Percentiles rank a stretch among this genome's conserved stretches.
phyloP scores from a whole-genome alignment of 2,888 invertebrate species.

The Bruchidius siliquastri region DNA sequence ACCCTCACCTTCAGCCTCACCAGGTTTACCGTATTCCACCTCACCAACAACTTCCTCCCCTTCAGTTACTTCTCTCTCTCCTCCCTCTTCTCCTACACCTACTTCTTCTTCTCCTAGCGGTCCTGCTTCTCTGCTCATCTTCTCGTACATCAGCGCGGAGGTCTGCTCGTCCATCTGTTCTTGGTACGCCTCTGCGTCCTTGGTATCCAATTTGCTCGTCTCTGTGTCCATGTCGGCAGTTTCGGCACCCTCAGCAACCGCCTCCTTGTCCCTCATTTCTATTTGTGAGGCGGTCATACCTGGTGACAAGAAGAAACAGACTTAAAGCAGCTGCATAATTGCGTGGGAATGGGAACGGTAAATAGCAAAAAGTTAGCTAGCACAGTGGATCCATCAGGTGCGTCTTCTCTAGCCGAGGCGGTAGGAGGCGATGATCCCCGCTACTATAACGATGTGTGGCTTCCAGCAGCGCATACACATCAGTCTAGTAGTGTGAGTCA shows the following conservation, averaged over 20 bases:
- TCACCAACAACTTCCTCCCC: background rate
- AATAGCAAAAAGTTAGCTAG: no score
- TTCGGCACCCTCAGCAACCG: background rate
- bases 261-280: background rate
- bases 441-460: no score
- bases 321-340: no score
- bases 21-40: conserved; percentile 1
- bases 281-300: background rate
- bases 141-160: conserved; percentile 2
- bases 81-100: background rate
- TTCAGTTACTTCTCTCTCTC: conserved; percentile 4
- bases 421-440: no score
- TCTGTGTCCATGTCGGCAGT: conserved; percentile 8
- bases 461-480: no score
- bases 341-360: no score
- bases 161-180: background rate
- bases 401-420: no score
- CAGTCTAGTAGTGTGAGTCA: no score
- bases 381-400: no score
- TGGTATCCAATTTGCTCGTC: background rate
- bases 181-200: background rate
- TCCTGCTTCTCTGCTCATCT: conserved; percentile 2
- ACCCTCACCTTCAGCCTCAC: conserved; percentile 3
- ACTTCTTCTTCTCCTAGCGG: background rate
- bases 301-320: background rate